Evolutionary conservation across 2,113 vertebrate species (phyloP), one percentile per base, ranked within the genome.

Genomic region (Odobenus rosmarus): DNA sequence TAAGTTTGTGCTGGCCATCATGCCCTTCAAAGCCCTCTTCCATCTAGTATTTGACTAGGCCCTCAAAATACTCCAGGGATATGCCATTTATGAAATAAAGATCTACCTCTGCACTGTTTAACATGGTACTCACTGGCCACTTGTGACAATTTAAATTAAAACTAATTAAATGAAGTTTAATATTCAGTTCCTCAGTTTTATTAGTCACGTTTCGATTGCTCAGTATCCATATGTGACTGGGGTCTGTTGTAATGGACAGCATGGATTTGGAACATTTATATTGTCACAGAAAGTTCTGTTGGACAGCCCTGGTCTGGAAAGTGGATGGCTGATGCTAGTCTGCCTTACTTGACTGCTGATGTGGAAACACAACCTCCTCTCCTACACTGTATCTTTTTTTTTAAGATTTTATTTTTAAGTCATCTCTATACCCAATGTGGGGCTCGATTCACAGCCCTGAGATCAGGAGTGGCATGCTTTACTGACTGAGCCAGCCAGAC

Each of bases 81-180:
- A 4, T 15, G 39, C 39, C 28, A 59, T 82, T 74, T 96, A 31
- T 93, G 55, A 93, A 92, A 49, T 71, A 53, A 82, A 88, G 51
- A 51, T 83, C 57, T 77, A 69, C 62, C 57, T 91, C 12, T 79
- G n/a, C 84, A 33, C 31, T 92, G 12, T 95, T 53, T 85, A 55
- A 77, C 64, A 77, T 28, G 31, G 21, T 93, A 81, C 46, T 96
- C 19, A 79, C 23, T 93, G 97, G 83, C 36, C 87, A 96, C 74
- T 89, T 80, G 33, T 93, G 82, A 88, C 94, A 12, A 85, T 95
- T 89, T 94, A 77, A 83, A 93, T 93, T 93, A 31, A 96, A 93
- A 59, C 26, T 88, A 93, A 89, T 85, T n/a, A 77, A 88, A 69
- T 76, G 80, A 82, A 79, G 55, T 86, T 77, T 55, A 93, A 90